These are phyloP conservation scores for Tribolium castaneum DNA, from an alignment of 1,140 invertebrate species.

Conservation along the genomic window DNA sequence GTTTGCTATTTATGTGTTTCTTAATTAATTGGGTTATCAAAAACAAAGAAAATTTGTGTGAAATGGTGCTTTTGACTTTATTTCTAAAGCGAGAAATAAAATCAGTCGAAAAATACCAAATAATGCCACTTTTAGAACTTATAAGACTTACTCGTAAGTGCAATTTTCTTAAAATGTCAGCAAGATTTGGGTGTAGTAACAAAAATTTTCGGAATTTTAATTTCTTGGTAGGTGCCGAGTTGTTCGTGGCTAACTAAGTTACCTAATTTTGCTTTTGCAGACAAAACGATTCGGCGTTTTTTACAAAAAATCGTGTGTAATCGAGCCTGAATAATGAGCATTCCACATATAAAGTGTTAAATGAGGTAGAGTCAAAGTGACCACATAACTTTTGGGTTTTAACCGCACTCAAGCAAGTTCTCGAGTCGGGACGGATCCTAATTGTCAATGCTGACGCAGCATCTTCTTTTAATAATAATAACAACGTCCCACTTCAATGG, in stretches of 20 bases:
- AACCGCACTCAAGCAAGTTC: constrained; percentile 25
- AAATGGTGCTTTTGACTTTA: no score
- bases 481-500: constrained; percentile 28
- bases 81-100: no score
- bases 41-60: no score
- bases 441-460: constrained; percentile 36
- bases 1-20: no score
- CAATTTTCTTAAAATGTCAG: no score
- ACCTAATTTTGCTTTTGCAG: neutral
- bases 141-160: no score
- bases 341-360: constrained; percentile 35
- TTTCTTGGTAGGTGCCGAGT: neutral
- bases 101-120: no score
- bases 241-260: neutral
- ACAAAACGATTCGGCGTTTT: neutral
- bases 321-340: constrained; percentile 10
- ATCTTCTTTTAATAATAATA: constrained; percentile 32
- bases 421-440: constrained; percentile 34
- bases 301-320: neutral
- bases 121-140: no score
- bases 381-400: constrained; percentile 32
- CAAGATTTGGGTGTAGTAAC: no score
- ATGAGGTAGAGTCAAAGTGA: constrained; percentile 23
- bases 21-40: no score
- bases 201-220: neutral